phyloP scores from a whole-genome alignment of 2,888 invertebrate species.

The Dryomyza anilis region DNA sequence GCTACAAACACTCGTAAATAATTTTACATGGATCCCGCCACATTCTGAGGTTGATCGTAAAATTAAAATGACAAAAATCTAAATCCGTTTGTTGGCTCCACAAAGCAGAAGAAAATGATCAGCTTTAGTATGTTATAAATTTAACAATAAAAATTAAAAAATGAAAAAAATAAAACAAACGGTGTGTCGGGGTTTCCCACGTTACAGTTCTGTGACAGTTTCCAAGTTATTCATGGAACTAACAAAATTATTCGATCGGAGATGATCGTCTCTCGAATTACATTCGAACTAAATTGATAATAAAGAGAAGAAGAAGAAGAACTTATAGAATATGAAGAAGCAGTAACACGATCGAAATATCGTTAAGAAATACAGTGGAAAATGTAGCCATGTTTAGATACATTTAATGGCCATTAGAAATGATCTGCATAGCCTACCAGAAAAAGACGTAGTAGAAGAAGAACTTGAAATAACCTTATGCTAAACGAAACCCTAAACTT shows the following conservation, averaged over 20 bases:
- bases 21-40: not conserved
- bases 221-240: conserved; percentile 12
- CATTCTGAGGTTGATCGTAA: conserved; percentile 29
- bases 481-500: conserved; percentile 16
- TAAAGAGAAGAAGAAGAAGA: conserved; percentile 2
- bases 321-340: conserved; percentile 28
- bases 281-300: conserved; percentile 23
- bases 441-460: too few relatives aligned
- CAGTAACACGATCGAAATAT: conserved; percentile 38
- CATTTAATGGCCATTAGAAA: conserved; percentile 56
- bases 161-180: not conserved
- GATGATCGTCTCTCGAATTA: conserved; percentile 22
- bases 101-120: conserved; percentile 33
- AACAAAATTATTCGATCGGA: not conserved
- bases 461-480: conserved; percentile 3
- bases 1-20: conserved; percentile 20
- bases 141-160: not conserved
- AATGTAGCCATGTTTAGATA: conserved; percentile 51
- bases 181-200: conserved; percentile 4
- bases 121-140: conserved; percentile 31
- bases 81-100: conserved; percentile 39
- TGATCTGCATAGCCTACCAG: conserved; percentile 48
- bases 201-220: not conserved
- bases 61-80: conserved; percentile 44
- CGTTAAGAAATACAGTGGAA: conserved; percentile 47